These are phyloP conservation scores for Scophthalmus maximus DNA, from an alignment of 2,113 vertebrate species.

Conservation along the genomic window DNA sequence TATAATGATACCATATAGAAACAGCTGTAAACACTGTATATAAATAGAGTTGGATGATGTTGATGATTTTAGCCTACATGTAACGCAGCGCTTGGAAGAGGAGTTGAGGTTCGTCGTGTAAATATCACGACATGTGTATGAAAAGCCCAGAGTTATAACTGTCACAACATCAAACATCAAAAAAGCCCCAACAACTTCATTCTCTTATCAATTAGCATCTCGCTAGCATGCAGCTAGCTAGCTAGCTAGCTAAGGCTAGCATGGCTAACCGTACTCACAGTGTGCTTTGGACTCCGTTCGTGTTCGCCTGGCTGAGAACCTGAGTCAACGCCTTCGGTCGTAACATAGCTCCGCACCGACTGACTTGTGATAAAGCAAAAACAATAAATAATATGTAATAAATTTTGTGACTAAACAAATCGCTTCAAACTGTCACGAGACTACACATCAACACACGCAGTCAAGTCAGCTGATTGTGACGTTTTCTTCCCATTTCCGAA, in stretches of 20 bases:
- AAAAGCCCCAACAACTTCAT: too few relatives aligned
- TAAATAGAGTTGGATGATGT: too few relatives aligned
- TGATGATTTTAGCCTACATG: too few relatives aligned
- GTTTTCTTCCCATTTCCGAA: slow-evolving; percentile 25
- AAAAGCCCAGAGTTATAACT: too few relatives aligned
- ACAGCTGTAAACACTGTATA: too few relatives aligned
- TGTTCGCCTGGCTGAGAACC: slow-evolving; percentile 97
- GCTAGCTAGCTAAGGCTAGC: slow-evolving; percentile 12
- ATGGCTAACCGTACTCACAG: slow-evolving; percentile 85
- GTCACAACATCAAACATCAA: too few relatives aligned
- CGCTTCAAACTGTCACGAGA: not conserved
- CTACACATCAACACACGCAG: not conserved
- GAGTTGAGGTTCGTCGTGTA: too few relatives aligned
- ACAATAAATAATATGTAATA: not conserved
- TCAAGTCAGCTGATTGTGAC: slow-evolving; percentile 60
- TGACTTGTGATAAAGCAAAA: accelerated
- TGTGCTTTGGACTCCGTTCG: slow-evolving; percentile 96
- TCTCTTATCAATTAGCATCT: not conserved
- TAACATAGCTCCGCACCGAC: slow-evolving; percentile 73
- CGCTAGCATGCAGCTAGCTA: slow-evolving; percentile 18
- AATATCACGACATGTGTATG: too few relatives aligned
- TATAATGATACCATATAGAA: too few relatives aligned
- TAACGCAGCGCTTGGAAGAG: too few relatives aligned
- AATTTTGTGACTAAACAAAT: not conserved
- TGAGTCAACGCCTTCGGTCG: slow-evolving; percentile 96